A percentile compares a stretch with the other conserved stretches of the same genome.
phyloP scores from a whole-genome alignment of 2,888 invertebrate species.

The Calameuta pallipes region DNA sequence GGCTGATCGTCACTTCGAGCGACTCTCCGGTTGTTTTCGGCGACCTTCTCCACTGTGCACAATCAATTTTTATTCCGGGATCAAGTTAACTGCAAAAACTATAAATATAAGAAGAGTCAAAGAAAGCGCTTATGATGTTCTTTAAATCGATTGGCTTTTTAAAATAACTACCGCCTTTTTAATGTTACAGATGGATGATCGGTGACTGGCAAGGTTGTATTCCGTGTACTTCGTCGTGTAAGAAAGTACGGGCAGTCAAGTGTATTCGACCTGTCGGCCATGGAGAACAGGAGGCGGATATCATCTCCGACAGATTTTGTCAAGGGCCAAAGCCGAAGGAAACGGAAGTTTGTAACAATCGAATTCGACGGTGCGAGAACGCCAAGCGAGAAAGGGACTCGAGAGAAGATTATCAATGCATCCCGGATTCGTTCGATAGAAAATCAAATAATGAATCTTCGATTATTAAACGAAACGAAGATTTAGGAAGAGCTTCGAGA shows the following conservation, averaged over 20 bases:
- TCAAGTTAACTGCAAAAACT: too few species aligned
- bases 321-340: constrained; percentile 55
- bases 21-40: too few species aligned
- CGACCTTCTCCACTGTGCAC: too few species aligned
- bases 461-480: background rate
- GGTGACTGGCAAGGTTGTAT: constrained; percentile 59
- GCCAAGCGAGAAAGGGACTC: background rate
- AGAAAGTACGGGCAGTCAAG: constrained; percentile 49
- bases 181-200: constrained; percentile 56
- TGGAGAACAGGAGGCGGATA: constrained; percentile 56
- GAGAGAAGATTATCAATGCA: background rate
- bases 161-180: background rate
- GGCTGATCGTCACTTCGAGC: too few species aligned
- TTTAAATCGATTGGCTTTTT: too few species aligned
- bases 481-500: background rate
- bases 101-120: too few species aligned
- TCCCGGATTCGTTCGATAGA: background rate
- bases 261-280: constrained; percentile 58
- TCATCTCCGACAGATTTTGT: constrained; percentile 54
- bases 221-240: constrained; percentile 48
- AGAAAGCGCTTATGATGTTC: too few species aligned
- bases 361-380: constrained; percentile 29
- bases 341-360: constrained; percentile 40
- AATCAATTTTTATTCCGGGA: too few species aligned
- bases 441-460: background rate